Evolutionary conservation across 1,140 invertebrate genomes (phyloP), one percentile per base, ranked within the genome.

Genomic region (Dreissena rostriformis): DNA sequence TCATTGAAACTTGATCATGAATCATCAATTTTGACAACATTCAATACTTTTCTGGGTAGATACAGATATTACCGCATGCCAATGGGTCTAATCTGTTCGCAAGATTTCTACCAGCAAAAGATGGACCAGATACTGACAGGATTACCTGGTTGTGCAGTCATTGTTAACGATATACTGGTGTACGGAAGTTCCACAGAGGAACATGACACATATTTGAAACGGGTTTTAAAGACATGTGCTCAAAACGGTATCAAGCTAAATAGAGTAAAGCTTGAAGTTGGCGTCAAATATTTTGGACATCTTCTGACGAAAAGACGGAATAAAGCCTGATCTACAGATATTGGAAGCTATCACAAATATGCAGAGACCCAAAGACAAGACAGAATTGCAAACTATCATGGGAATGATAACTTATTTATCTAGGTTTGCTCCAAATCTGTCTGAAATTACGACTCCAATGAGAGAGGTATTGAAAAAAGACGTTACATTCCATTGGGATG

Each of bases 11-110:
- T 2, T 19, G 12, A 19, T n/a, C 17, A 61, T n/a, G 57, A 61
- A 24, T 61, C 57, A n/a, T 87, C 87, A 55, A 71, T 84, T 29
- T 53, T 92, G 10, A 87, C 85, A 11, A 88, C 86, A 0, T 92
- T 93, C 57, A 87, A 87, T n/a, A 91, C 91, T 49, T 90, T 87
- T 19, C 90, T 89, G 82, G 91, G 87, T 0, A 63, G 86, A 15
- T 86, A 82, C 22, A 61, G 57, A 61, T 61, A n/a, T 61, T 24
- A 6, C 22, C 17, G 57, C 17, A 19, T 61, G 17, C 11, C 57
- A n/a, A n/a, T 61, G 17, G 57, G 57, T n/a, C 17, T 61, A 19
- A 61, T n/a, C 4, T 61, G 17, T n/a, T n/a, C 17, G 17, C 57
- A 61, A 61, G 11, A 61, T 24, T 19, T n/a, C 17, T 61, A n/a